Conservation (phyloP, 2,797 vertebrate genomes). For the Sitta carolinensis region DNA sequence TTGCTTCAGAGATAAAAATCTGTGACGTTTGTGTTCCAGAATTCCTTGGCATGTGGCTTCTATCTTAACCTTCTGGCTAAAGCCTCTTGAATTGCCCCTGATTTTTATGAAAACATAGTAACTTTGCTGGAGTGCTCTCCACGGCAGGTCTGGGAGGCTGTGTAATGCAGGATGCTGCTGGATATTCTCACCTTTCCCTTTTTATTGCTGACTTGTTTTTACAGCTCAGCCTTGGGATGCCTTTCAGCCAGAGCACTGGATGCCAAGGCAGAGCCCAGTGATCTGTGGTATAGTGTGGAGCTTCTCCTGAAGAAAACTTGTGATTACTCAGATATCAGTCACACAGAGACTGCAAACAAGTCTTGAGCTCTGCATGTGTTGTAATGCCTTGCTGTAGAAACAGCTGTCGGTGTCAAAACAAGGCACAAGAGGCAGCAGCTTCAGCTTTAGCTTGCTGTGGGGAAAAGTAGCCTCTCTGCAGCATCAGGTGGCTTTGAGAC, state of each 20-base stretch:
- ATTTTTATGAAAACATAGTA: neutral
- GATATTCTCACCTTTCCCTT: neutral
- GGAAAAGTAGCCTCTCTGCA: neutral
- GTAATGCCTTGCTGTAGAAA: neutral
- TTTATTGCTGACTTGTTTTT: neutral
- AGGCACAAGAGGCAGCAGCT: neutral
- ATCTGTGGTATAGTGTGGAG: neutral
- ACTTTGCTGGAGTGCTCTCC: neutral
- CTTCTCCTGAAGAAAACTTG: neutral
- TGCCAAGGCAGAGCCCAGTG: neutral
- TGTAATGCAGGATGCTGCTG: neutral
- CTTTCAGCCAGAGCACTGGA: neutral
- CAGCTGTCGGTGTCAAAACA: neutral
- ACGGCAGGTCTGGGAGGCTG: neutral
- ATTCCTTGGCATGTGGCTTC: neutral
- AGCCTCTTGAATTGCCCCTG: neutral
- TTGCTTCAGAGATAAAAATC: neutral
- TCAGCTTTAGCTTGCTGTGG: neutral
- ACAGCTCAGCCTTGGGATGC: rapidly evolving
- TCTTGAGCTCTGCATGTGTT: neutral
- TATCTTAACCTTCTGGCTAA: neutral
- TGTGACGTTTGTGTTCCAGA: neutral
- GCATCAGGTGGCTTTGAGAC: neutral
- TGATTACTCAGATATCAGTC: neutral
- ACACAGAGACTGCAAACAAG: neutral